phyloP scores from a whole-genome alignment of 2,888 invertebrate genomes.

The Leptinotarsa rubiginosa region DNA sequence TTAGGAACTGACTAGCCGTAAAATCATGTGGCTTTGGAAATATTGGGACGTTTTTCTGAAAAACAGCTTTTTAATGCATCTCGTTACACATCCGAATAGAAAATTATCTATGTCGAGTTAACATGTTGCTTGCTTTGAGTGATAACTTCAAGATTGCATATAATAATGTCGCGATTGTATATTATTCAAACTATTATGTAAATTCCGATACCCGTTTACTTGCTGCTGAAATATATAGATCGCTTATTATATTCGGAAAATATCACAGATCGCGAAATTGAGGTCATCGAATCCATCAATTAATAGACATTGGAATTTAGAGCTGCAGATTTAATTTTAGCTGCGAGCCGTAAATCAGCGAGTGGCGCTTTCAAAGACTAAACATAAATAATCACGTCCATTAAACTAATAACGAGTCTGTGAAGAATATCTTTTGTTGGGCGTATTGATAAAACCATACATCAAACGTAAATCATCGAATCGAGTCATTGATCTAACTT shows the following conservation, averaged over 20 bases:
- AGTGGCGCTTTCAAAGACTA: slow-evolving; percentile 5
- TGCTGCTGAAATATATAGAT: slow-evolving; percentile 16
- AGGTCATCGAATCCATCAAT: slow-evolving; percentile 26
- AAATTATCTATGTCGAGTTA: too few species aligned
- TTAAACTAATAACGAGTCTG: slow-evolving; percentile 12
- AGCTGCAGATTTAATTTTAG: slow-evolving; percentile 23
- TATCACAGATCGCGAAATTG: slow-evolving; percentile 19
- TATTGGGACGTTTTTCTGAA: too few species aligned
- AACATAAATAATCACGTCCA: slow-evolving; percentile 2
- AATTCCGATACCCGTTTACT: not conserved
- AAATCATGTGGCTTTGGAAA: too few species aligned
- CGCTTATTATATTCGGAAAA: slow-evolving; percentile 20
- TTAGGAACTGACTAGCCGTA: too few species aligned
- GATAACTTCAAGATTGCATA: not conserved
- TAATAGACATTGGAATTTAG: slow-evolving; percentile 17
- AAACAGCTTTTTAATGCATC: too few species aligned
- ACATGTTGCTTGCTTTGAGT: not conserved
- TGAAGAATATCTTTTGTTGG: slow-evolving; percentile 10
- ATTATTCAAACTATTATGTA: not conserved
- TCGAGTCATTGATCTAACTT: not conserved
- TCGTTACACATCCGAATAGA: too few species aligned
- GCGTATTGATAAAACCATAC: not conserved
- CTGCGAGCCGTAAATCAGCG: not conserved
- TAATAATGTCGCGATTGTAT: slow-evolving; percentile 4
- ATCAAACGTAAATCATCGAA: not conserved